Evolutionary conservation across 2,888 invertebrate species (phyloP).

Genomic region (Plebejus melissa): DNA sequence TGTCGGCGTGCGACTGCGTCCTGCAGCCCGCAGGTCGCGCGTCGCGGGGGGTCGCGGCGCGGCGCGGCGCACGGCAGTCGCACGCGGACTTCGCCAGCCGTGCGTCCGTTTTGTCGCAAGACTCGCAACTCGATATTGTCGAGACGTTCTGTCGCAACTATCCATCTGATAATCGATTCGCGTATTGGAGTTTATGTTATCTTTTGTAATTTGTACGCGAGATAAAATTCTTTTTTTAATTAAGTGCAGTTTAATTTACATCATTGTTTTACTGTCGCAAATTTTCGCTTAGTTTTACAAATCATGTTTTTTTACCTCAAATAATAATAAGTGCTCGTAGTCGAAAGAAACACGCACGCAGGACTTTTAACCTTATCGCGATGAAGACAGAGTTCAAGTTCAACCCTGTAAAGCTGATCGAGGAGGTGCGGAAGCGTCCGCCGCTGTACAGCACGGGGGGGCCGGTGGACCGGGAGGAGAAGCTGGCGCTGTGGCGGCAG

Average conservation of each 20-base stretch:
- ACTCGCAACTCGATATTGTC: constrained; percentile 11
- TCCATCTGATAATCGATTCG: not conserved
- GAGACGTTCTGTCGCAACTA: constrained; percentile 7
- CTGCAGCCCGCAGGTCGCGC: not conserved
- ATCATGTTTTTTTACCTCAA: too few species aligned
- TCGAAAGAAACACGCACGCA: too few species aligned
- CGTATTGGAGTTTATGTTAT: not conserved
- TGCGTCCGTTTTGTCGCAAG: constrained; percentile 32
- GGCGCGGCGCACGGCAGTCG: constrained; percentile 23
- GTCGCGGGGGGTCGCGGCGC: constrained; percentile 30
- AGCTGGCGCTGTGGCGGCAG: constrained; percentile 64
- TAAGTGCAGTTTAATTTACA: too few species aligned
- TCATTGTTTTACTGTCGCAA: too few species aligned
- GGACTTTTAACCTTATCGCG: constrained; percentile 21
- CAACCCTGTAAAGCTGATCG: constrained; percentile 58
- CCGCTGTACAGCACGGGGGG: constrained; percentile 59
- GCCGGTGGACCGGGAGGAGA: constrained; percentile 71
- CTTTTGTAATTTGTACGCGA: not conserved
- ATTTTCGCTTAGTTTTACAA: too few species aligned
- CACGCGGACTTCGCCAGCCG: constrained; percentile 30
- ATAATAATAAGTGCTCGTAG: too few species aligned
- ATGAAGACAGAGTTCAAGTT: constrained; percentile 41
- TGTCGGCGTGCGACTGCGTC: constrained; percentile 26
- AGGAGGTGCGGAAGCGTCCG: constrained; percentile 67
- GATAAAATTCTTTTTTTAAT: not conserved